Base-by-base conservation (phyloP, 2,888 invertebrate species). In the Amaurobius ferox region DNA sequence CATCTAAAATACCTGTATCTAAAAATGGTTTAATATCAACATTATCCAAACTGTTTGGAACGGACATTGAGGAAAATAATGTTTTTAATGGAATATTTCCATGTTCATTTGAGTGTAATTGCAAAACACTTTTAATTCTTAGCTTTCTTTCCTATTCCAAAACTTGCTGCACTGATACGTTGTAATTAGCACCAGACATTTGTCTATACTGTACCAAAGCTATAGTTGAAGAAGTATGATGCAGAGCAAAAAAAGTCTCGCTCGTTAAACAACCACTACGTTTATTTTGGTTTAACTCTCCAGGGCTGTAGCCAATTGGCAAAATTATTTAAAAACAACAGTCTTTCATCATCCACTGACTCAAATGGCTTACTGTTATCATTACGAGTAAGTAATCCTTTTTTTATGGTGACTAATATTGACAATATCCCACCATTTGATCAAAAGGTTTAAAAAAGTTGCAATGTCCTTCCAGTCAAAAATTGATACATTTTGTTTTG, bases 141-240 rank as follows among this genome's bases (percentile, higher is more conserved):
- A 72, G 28, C 19, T 72, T 55, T 26, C n/a, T n/a, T n/a, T 62
- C 74, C 0, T 23, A 30, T 62, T 62, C 28, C 32, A 62, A 28
- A 0, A 62, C 23, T 26, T 62, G 35, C 19, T 35, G 9, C 7
- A 74, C 64, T 0, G 74, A 74, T n/a, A 74, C 35, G 13, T 74
- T 28, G 7, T 62, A 74, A 16, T 74, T 74, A 11, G 32, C 30
- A 5, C 72, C 72, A 30, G 11, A n/a, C 72, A 72, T 72, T n/a
- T 40, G 32, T 23, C 23, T 26, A 28, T 72, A 72, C 7, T 55
- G 72, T 0, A 44, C n/a, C 16, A 44, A 44, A 2, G n/a, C 16
- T 44, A 44, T 16, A 16, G 44, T 44, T n/a, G 2, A n/a, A 5
- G 16, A 2, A 16, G 44, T 11, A 44, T 44, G 44, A 44, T 44